Evolutionary conservation across 2,888 invertebrate genomes (phyloP), one percentile per base, ranked within the genome.

Genomic region (Orchesella flavescens): DNA sequence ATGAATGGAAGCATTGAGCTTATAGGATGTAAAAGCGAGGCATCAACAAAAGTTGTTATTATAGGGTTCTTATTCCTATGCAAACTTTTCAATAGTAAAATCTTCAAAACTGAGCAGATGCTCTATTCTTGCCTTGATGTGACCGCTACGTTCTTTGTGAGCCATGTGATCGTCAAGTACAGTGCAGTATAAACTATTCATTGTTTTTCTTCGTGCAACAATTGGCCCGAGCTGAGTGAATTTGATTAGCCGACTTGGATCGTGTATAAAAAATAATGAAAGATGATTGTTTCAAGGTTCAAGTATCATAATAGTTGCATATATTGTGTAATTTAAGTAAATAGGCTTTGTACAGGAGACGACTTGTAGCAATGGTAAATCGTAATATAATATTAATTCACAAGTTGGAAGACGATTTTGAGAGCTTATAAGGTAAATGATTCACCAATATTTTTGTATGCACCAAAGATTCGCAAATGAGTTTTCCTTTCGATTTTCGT

Each of bases 171-270:
- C 53, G 15, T 66, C 57, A 44, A 76, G 55, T 4, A 43, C 19
- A 69, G 15, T 66, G 44, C 21, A 76, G 55, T 4, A 43, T 34
- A 69, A 77, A 15, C 9, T 34, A 24, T 34, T 77, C 57, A 69
- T 69, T 77, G 57, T 24, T 17, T 19, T 17, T 71, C 68, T 9
- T 77, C 68, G 72, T 79, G 72, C 59, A 72, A 53, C 53, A 68
- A 19, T 44, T 79, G 79, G 71, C 72, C 72, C 72, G 79, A 34
- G 34, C 34, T 34, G 34, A 79, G 72, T 79, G 72, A 65, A 63
- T 79, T 79, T 72, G 78, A 78, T 78, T 79, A 79, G 78, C 59
- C 71, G 61, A 63, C 72, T 63, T 49, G 55, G 57, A 79, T 79
- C 72, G 79, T 72, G 79, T 65, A 72, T 79, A 79, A 53, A 72